Percentiles rank a stretch among this genome's conserved stretches.
phyloP scores from a whole-genome alignment of 2,888 invertebrate genomes.

The Apotomis turbidana region DNA sequence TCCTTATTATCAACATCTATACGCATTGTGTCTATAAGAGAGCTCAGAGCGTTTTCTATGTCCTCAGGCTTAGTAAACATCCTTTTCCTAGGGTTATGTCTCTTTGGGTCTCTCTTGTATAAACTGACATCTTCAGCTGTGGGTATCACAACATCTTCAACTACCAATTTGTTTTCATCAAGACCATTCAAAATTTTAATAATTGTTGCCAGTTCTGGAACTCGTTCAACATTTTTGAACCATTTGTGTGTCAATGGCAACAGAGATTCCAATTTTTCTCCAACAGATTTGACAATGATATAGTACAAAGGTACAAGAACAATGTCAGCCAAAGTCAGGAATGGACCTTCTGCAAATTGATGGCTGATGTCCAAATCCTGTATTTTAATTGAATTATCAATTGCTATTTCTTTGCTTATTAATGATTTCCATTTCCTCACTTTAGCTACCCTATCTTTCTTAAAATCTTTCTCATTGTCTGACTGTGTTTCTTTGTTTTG shows the following conservation, averaged over 20 bases:
- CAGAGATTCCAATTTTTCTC: conserved; percentile 59
- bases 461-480: conserved; percentile 12
- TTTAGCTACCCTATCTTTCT: conserved; percentile 57
- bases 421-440: conserved; percentile 80
- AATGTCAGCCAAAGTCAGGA: conserved; percentile 92
- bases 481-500: conserved; percentile 35
- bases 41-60: conserved; percentile 85
- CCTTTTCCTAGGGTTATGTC: conserved; percentile 89
- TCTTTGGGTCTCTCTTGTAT: conserved; percentile 90
- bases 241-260: conserved; percentile 87
- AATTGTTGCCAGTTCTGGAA: conserved; percentile 53
- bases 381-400: conserved; percentile 75
- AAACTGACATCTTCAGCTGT: conserved; percentile 85
- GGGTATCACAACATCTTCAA: conserved; percentile 68
- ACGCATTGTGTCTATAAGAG: conserved; percentile 72
- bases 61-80: conserved; percentile 90
- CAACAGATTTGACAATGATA: conserved; percentile 82
- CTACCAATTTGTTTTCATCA: conserved; percentile 44
- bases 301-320: conserved; percentile 89
- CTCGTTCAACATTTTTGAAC: conserved; percentile 75
- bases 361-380: conserved; percentile 85
- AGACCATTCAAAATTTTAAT: conserved; percentile 48
- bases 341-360: conserved; percentile 92
- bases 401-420: conserved; percentile 64
- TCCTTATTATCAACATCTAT: conserved; percentile 64